A percentile compares a stretch with the other conserved stretches of the same genome.
These are phyloP conservation scores for Aphrocallistes beatrix DNA, from an alignment of 37 sponge, comb jelly and placozoan species.

Conservation along the genomic window DNA sequence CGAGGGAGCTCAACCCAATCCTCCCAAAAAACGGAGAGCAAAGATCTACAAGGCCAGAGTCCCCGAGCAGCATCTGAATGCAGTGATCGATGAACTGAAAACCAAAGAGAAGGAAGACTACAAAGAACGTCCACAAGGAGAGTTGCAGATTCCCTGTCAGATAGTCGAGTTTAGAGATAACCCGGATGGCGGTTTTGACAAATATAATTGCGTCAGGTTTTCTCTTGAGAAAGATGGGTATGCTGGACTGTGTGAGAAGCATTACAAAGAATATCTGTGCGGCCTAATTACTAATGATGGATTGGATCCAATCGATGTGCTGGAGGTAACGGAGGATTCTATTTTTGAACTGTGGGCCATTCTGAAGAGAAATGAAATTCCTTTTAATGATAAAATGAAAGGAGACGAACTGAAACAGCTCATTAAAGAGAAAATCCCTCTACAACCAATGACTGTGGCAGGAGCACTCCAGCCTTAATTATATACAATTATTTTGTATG, in stretches of 20 bases:
- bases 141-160: conserved; percentile 33
- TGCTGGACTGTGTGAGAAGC: conserved; percentile 78
- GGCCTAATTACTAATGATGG: conserved; percentile 44
- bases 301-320: conserved; percentile 56
- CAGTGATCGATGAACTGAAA: background rate
- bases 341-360: background rate
- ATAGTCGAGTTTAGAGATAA: conserved; percentile 70
- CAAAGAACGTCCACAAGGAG: background rate
- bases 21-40: background rate
- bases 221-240: conserved; percentile 34
- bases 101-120: background rate
- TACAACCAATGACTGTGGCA: background rate
- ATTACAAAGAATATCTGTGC: conserved; percentile 89
- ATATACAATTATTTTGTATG: background rate
- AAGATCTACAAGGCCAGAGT: background rate
- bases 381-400: background rate
- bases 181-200: conserved; percentile 40
- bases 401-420: conserved; percentile 11
- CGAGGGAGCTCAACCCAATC: background rate
- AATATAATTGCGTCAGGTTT: conserved; percentile 42
- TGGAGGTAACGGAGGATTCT: conserved; percentile 4
- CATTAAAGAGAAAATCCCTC: background rate
- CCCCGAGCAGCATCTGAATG: background rate
- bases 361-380: conserved; percentile 18
- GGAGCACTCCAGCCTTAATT: background rate